Evolutionary conservation across 2,888 invertebrate species (phyloP).

Genomic region (Polietes domitor): DNA sequence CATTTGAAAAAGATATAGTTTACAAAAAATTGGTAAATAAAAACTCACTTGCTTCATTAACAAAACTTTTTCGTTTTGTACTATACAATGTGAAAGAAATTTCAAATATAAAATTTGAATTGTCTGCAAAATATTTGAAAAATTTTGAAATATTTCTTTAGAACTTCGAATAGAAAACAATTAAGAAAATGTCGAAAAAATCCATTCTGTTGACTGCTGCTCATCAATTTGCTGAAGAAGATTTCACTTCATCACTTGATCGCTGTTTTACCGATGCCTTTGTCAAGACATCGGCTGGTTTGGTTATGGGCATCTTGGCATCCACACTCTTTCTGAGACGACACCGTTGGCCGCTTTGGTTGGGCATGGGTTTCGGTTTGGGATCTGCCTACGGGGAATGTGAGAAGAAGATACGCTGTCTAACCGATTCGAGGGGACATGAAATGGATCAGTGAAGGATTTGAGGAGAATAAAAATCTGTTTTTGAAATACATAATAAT

Average conservation of each 20-base stretch:
- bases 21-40: too few species aligned
- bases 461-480: too few species aligned
- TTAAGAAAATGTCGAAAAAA: neutral
- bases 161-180: neutral
- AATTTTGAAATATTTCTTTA: neutral
- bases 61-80: too few species aligned
- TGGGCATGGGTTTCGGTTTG: conserved; percentile 70
- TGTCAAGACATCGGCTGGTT: conserved; percentile 72
- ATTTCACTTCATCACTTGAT: conserved; percentile 66
- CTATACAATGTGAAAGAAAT: too few species aligned
- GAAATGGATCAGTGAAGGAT: too few species aligned
- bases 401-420: conserved; percentile 45
- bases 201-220: neutral
- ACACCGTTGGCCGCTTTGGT: conserved; percentile 71
- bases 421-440: too few species aligned
- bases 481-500: too few species aligned
- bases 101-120: too few species aligned
- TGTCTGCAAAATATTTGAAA: too few species aligned
- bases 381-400: conserved; percentile 65
- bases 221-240: conserved; percentile 65
- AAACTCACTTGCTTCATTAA: too few species aligned
- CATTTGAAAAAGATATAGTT: too few species aligned
- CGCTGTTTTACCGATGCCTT: conserved; percentile 72
- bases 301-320: conserved; percentile 71
- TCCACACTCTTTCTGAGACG: conserved; percentile 72